A percentile compares a stretch with the other conserved stretches of the same genome.
phyloP scores from a whole-genome alignment of 2,888 invertebrate genomes.

The Mythimna albipuncta region DNA sequence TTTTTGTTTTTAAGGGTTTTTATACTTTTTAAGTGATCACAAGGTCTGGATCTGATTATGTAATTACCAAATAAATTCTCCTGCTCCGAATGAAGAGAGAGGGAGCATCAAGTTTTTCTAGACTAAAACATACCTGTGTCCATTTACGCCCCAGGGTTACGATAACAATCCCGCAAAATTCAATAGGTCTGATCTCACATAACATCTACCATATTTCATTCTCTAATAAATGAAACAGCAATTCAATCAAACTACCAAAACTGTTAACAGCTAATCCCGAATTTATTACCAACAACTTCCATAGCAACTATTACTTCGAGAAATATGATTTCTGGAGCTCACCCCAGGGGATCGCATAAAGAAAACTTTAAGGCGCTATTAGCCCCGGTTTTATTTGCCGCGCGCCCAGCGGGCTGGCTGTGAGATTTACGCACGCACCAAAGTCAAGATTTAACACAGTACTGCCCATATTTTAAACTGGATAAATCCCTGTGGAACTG shows the following conservation, averaged over 20 bases:
- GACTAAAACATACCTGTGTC: no score
- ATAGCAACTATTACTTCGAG: conserved; percentile 70
- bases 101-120: no score
- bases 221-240: conserved; percentile 6
- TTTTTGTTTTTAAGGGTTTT: no score
- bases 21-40: no score
- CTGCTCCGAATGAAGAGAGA: no score
- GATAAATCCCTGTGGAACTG: conserved; percentile 58
- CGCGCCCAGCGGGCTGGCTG: conserved; percentile 68
- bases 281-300: conserved; percentile 75
- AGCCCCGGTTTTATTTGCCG: conserved; percentile 72
- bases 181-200: background rate
- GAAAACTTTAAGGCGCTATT: conserved; percentile 72
- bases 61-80: no score
- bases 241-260: conserved; percentile 33
- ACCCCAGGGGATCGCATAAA: conserved; percentile 76
- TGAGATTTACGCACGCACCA: conserved; percentile 73
- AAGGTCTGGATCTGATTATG: no score
- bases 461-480: conserved; percentile 64
- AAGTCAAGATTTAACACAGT: conserved; percentile 64
- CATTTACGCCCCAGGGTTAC: no score
- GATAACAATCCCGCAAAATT: background rate
- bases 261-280: conserved; percentile 67
- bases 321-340: conserved; percentile 76
- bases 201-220: background rate